Conservation (phyloP, 2,797 vertebrate genomes). For the Coendou prehensilis region DNA sequence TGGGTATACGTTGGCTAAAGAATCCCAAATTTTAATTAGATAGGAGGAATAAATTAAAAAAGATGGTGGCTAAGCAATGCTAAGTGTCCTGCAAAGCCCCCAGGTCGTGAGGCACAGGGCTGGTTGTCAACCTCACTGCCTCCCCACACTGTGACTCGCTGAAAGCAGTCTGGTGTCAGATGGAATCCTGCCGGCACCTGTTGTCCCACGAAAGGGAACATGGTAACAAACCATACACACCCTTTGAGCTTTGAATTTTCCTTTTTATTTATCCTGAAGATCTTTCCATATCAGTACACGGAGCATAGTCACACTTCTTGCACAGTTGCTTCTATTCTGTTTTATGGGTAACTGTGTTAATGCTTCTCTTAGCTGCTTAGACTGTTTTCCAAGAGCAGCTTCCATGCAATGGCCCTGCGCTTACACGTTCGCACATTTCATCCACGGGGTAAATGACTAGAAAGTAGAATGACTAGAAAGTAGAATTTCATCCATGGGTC, state of each 20-base stretch:
- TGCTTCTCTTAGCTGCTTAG: background rate
- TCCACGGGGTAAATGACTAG: background rate
- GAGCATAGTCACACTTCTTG: background rate
- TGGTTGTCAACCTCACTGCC: background rate
- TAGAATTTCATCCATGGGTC: background rate
- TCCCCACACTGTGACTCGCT: background rate
- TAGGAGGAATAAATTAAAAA: background rate
- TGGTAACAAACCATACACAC: background rate
- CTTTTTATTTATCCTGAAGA: background rate
- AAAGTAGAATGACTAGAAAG: background rate
- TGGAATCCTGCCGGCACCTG: background rate
- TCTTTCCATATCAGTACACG: background rate
- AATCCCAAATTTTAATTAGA: background rate
- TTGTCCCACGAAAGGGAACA: background rate
- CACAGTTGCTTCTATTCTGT: background rate
- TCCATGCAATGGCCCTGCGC: background rate
- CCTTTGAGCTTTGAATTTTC: background rate
- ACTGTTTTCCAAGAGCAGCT: background rate
- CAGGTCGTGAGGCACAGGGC: background rate
- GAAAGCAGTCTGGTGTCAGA: background rate
- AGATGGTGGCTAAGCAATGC: background rate
- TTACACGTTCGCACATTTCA: background rate
- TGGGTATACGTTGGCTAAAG: background rate
- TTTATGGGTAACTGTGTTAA: background rate
- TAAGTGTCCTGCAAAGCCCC: background rate